phyloP scores from a whole-genome alignment of 2,888 invertebrate genomes.

The Scaptomyza parva region DNA sequence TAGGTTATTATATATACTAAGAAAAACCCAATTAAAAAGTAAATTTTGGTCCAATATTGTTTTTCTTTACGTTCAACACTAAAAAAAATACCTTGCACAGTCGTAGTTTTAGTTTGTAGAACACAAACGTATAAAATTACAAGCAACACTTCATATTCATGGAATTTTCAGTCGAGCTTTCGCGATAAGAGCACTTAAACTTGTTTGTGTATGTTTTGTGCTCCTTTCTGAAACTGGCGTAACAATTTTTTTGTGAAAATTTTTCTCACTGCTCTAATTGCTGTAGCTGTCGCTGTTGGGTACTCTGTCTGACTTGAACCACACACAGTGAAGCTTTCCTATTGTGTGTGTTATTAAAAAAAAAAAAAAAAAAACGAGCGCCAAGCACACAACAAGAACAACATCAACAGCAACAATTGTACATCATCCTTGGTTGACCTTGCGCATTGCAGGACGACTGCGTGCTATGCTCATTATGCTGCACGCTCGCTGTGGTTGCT shows the following conservation, averaged over 20 bases:
- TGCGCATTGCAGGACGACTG: conserved; percentile 62
- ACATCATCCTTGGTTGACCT: conserved; percentile 72
- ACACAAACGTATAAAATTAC: background rate
- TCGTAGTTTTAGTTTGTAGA: background rate
- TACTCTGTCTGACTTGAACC: conserved; percentile 34
- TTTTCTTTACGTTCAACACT: background rate
- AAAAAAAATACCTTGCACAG: background rate
- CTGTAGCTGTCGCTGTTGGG: conserved; percentile 62
- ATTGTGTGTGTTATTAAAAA: conserved; percentile 58
- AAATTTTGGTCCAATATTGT: background rate
- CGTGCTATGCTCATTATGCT: conserved; percentile 69
- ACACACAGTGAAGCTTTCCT: conserved; percentile 16
- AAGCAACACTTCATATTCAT: background rate
- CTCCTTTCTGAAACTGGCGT: conserved; percentile 36
- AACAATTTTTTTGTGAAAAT: conserved; percentile 39
- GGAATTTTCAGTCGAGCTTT: background rate
- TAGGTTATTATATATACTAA: too few species aligned
- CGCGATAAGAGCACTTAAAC: background rate
- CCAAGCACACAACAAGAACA: conserved; percentile 18
- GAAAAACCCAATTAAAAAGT: background rate
- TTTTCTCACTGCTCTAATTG: conserved; percentile 60
- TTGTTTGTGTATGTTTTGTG: conserved; percentile 2
- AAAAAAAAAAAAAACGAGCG: conserved; percentile 40
- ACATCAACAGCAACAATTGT: conserved; percentile 49
- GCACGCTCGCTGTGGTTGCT: conserved; percentile 11